Base-by-base conservation (phyloP, 2,113 vertebrate species). In the Brachyhypopomus occidentalis region DNA sequence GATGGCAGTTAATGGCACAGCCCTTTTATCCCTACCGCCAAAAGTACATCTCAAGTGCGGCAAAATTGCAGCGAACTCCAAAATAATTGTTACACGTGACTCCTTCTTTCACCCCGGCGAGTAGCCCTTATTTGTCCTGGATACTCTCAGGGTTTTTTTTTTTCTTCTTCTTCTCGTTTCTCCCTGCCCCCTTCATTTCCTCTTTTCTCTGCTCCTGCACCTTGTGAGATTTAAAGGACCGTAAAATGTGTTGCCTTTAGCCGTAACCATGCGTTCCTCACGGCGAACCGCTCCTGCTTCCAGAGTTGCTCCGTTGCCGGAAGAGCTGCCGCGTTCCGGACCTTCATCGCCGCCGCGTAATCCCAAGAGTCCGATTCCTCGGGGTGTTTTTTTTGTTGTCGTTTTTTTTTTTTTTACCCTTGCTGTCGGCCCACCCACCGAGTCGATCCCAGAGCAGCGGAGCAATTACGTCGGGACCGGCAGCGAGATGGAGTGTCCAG, bases 371-470 rank as follows among this genome's bases (percentile, higher is more conserved):
- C 87, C 12, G 83, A 90, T 91, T 91, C 87, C 79, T 86, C 78
- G 17, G 38, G 41, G 5, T 45, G 5, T 45, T 8, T 45, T 45
- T 45, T 45, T 45, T 45, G 5, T 45, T 45, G 41, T 45, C 9
- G 38, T 9, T 48, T 5, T 48, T 48, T 5, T 22, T 79, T 73
- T 78, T 73, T 41, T 19, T 69, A 74, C 73, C 36, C 20, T 59
- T 63, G 48, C 86, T 85, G 87, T 69, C 79, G 85, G 89, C 89
- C 90, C 92, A 92, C 89, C 91, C 88, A 90, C 77, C 25, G 23
- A 2, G 73, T 22, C 7, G 59, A 59, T 85, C 86, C 86, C 64
- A 88, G 59, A 66, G 58, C 75, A 82, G 67, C 45, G 45, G 27
- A 48, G 9, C 75, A 80, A 52, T 66, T 27, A 27, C 73, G 75